phyloP scores from a whole-genome alignment of 2,113 vertebrate species.

The Ochotona curzoniae region DNA sequence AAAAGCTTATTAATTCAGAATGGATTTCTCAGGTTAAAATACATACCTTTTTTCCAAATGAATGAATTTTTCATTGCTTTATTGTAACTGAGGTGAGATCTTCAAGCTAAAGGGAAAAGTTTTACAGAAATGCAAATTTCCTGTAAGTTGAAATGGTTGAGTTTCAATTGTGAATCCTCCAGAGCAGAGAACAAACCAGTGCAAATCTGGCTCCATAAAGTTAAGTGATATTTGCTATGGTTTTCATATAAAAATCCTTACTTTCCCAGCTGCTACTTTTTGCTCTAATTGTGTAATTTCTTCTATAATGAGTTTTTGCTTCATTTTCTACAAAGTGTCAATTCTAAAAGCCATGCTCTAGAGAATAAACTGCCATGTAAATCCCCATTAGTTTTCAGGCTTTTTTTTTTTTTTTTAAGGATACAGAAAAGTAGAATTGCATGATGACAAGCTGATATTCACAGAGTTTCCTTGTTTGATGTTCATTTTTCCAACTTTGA shows the following conservation, averaged over 20 bases:
- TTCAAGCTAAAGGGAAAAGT: not conserved
- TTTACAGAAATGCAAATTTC: constrained; percentile 42
- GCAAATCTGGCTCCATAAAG: constrained; percentile 22
- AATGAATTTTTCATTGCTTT: not conserved
- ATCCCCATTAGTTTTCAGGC: not conserved
- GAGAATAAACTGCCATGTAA: not conserved
- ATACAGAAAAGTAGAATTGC: not conserved
- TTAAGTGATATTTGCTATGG: constrained; percentile 16
- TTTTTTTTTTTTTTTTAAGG: constrained; percentile 17
- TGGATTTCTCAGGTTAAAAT: not conserved
- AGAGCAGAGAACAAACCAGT: not conserved
- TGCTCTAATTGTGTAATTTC: constrained; percentile 59
- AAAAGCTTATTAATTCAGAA: constrained; percentile 16
- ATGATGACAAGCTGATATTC: not conserved
- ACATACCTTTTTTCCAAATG: not conserved
- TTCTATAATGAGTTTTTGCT: constrained; percentile 54
- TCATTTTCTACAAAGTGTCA: constrained; percentile 57
- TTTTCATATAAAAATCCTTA: constrained; percentile 54
- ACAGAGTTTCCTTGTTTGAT: not conserved
- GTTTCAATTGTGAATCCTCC: not conserved
- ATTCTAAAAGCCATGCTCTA: not conserved
- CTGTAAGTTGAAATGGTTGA: not conserved
- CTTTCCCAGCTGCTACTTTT: constrained; percentile 33
- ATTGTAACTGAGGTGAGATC: not conserved
- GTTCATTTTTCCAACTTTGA: not conserved